Evolutionary conservation across 2,113 vertebrate species (phyloP).

Genomic region (Camelus bactrianus): DNA sequence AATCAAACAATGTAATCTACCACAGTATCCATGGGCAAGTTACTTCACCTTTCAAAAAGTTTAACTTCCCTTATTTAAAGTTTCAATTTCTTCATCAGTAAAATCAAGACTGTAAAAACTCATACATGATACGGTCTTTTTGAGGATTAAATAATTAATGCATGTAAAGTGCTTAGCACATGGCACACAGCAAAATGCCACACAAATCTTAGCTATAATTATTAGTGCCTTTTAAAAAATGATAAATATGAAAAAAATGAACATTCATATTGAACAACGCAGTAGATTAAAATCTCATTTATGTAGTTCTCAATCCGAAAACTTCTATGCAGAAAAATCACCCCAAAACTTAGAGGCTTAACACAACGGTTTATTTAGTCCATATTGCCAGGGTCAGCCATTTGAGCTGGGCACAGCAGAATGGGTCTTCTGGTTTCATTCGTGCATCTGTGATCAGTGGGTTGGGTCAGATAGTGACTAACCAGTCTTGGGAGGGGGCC

Average conservation of each 20-base stretch:
- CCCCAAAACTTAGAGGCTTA: background rate
- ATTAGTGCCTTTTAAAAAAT: background rate
- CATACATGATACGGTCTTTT: background rate
- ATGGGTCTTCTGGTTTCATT: background rate
- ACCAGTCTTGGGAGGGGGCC: background rate
- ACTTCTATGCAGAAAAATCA: background rate
- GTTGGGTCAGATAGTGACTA: background rate
- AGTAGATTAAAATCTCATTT: background rate
- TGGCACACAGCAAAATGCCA: background rate
- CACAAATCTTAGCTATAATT: background rate
- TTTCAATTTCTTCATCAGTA: conserved; percentile 23
- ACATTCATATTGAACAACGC: background rate
- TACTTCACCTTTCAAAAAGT: background rate
- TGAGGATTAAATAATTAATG: background rate
- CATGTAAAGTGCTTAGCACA: background rate
- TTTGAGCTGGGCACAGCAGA: background rate
- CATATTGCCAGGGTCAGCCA: background rate
- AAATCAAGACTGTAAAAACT: background rate
- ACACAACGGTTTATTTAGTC: background rate
- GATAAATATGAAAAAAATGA: background rate
- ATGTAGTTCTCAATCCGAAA: background rate
- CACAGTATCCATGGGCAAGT: background rate
- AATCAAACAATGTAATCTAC: background rate
- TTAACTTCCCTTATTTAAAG: background rate
- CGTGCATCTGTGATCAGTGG: background rate